Evolutionary conservation across 2,888 invertebrate species (phyloP), one percentile per base, ranked within the genome.

Genomic region (Eristalis arbustorum): DNA sequence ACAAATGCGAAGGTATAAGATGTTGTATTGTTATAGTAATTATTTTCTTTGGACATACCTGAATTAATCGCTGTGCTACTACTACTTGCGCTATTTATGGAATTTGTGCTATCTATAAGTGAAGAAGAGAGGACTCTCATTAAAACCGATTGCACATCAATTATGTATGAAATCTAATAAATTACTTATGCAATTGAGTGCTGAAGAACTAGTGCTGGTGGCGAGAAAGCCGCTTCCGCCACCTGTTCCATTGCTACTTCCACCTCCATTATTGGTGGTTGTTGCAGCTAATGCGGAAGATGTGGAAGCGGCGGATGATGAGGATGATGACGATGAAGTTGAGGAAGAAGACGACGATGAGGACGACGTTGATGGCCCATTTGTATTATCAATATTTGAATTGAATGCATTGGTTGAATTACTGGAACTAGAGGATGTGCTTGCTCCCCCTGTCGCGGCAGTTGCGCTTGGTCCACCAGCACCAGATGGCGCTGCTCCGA

Each of bases 401-500:
- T 88, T 85, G n/a, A 88, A 88, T 69, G 88, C 71, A 37, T 88
- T 81, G 49, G 88, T 71, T 18, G 76, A 73, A 77, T 76, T 84
- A 61, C 69, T 56, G 28, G 83, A 66, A 71, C 74, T 66, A 71
- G 89, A 74, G 14, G 88, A 79, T 59, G 88, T 77, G 25, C 88
- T 81, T 56, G 88, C 79, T 56, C 88, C 88, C 18, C 85, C 84
- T 5, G 88, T 83, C 0, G 88, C 81, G 22, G 88, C 84, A 23
- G 79, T 88, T 89, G 68, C 69, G 73, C 88, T 90, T 23, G 90
- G 87, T 67, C 90, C 90, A 74, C 89, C 88, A 76, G 88, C 88
- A 67, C 88, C 88, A 40, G 89, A 88, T 40, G 90, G 90, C n/a
- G 90, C 91, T 90, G 88, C 90, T 93, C 91, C 94, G 92, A 90